Conservation (phyloP, 2,113 vertebrate species). For the Bettongia penicillata region DNA sequence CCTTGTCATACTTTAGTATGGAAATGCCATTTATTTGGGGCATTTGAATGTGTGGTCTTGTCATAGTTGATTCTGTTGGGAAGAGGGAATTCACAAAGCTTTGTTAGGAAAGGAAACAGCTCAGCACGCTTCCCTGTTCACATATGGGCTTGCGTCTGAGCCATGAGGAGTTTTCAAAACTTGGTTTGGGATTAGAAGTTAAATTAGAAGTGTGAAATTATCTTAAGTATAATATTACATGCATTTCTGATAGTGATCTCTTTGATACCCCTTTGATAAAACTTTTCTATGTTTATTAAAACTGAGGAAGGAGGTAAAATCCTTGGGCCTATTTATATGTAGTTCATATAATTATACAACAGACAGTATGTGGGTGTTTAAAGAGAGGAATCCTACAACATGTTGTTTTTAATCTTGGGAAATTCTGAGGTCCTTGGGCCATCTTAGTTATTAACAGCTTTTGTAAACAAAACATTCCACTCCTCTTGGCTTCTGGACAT, state of each 20-base stretch:
- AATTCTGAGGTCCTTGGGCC: slow-evolving; percentile 74
- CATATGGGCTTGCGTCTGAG: not conserved
- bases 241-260: not conserved
- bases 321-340: not conserved
- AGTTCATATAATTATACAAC: not conserved
- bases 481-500: slow-evolving; percentile 78
- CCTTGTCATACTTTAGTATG: not conserved
- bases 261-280: not conserved
- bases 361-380: not conserved
- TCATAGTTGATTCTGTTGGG: slow-evolving; percentile 21
- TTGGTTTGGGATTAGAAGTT: slow-evolving; percentile 10
- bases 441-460: slow-evolving; percentile 66
- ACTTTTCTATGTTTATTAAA: slow-evolving; percentile 50
- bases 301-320: slow-evolving; percentile 4
- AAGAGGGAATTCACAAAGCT: not conserved
- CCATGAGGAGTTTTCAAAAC: not conserved
- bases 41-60: not conserved
- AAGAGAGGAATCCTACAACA: slow-evolving; percentile 27
- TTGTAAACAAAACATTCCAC: slow-evolving; percentile 72
- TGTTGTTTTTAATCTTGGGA: slow-evolving; percentile 73
- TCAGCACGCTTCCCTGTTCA: slow-evolving; percentile 21
- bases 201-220: not conserved
- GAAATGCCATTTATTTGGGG: not conserved
- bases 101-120: slow-evolving; percentile 12
- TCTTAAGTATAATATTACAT: not conserved